phyloP scores from a whole-genome alignment of 1,140 invertebrate species.

The Physella acuta region DNA sequence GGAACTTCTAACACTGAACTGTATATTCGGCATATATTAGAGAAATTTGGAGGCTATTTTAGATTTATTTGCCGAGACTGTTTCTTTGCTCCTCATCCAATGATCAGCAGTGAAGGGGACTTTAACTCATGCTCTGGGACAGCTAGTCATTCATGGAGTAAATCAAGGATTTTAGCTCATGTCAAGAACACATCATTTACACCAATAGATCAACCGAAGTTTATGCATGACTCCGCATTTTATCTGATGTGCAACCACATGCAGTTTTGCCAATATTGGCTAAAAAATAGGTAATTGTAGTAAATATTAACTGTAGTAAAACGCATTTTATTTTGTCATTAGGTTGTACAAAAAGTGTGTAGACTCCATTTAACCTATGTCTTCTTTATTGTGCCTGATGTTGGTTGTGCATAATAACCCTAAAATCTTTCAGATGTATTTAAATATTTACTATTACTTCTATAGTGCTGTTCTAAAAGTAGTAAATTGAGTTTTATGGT shows the following conservation, averaged over 20 bases:
- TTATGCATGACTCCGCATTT: slow-evolving; percentile 47
- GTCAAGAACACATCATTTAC: slow-evolving; percentile 35
- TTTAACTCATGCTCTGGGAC: slow-evolving; percentile 32
- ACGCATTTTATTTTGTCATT: too few relatives aligned
- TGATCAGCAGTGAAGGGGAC: slow-evolving; percentile 16
- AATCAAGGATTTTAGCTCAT: slow-evolving; percentile 44
- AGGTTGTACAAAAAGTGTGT: too few relatives aligned
- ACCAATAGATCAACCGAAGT: slow-evolving; percentile 41
- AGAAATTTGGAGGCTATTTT: slow-evolving; percentile 46
- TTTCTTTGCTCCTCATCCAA: slow-evolving; percentile 40
- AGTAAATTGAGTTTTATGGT: too few relatives aligned
- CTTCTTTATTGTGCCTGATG: too few relatives aligned
- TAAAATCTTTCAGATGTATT: too few relatives aligned
- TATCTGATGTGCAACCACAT: slow-evolving; percentile 49
- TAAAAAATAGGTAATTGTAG: slow-evolving; percentile 20
- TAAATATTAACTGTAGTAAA: too few relatives aligned
- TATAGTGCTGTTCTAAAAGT: too few relatives aligned
- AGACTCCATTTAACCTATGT: too few relatives aligned
- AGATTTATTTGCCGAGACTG: slow-evolving; percentile 47
- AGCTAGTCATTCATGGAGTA: slow-evolving; percentile 40
- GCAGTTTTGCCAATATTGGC: slow-evolving; percentile 39
- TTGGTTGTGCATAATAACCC: too few relatives aligned
- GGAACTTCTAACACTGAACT: background rate
- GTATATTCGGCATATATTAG: slow-evolving; percentile 24
- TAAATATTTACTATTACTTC: too few relatives aligned